A percentile compares a stretch with the other conserved stretches of the same genome.
phyloP scores from a whole-genome alignment of 2,797 vertebrate genomes.

The Chiroxiphia lanceolata region DNA sequence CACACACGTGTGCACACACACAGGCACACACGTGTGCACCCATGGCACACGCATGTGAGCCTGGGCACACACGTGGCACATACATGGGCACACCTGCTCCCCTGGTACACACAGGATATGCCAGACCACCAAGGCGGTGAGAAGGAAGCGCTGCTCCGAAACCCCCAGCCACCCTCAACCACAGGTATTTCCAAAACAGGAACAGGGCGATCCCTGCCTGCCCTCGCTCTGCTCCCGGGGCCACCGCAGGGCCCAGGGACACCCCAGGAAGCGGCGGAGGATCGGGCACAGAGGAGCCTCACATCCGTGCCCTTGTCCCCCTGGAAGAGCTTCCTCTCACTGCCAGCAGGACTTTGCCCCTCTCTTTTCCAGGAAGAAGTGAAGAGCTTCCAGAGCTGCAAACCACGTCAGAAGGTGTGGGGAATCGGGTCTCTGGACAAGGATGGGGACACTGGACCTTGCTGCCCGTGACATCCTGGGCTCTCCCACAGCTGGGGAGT shows the following conservation, averaged over 20 bases:
- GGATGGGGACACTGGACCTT: neutral
- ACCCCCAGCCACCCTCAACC: neutral
- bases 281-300: accelerated
- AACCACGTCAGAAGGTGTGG: accelerated
- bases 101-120: accelerated
- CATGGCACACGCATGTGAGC: neutral
- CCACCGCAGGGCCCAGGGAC: accelerated
- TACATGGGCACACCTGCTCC: accelerated
- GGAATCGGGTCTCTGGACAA: neutral
- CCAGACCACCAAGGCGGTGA: neutral
- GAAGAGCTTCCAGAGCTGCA: neutral
- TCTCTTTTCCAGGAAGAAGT: neutral
- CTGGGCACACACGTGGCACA: neutral
- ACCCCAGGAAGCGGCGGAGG: accelerated
- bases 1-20: too few species aligned
- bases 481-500: neutral
- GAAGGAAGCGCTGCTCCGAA: neutral
- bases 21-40: too few species aligned
- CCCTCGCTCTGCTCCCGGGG: neutral
- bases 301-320: neutral
- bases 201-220: neutral
- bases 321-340: neutral
- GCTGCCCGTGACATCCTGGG: neutral
- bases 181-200: neutral
- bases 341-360: neutral